These are phyloP conservation scores for Drosophila sulfurigaster DNA, from an alignment of 1,140 invertebrate genomes.

Conservation along the genomic window DNA sequence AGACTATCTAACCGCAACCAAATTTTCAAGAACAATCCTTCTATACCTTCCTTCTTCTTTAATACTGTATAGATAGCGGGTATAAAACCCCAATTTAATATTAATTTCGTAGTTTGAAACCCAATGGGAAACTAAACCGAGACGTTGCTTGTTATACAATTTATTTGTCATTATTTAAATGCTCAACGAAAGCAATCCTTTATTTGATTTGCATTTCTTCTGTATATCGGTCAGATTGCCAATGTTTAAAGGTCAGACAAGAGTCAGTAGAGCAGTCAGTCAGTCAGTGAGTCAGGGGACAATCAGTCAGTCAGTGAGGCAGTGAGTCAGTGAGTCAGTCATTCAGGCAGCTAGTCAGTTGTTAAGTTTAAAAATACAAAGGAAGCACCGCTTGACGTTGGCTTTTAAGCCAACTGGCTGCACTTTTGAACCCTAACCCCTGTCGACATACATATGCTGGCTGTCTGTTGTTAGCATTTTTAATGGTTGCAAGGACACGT, in stretches of 20 bases:
- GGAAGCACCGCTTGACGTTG: constrained; percentile 43
- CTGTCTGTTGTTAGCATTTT: constrained; percentile 66
- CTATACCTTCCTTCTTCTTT: too few relatives aligned
- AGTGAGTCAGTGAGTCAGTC: constrained; percentile 37
- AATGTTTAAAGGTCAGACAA: constrained; percentile 59
- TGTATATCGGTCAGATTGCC: constrained; percentile 26
- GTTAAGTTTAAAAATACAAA: constrained; percentile 40
- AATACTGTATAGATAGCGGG: too few relatives aligned
- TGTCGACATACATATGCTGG: constrained; percentile 37
- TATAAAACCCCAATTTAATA: constrained; percentile 3
- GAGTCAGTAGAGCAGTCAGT: constrained; percentile 36
- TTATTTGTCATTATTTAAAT: constrained; percentile 1
- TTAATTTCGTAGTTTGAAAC: constrained; percentile 4
- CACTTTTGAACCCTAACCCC: constrained; percentile 61
- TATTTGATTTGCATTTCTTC: constrained; percentile 25
- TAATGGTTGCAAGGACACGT: constrained; percentile 77
- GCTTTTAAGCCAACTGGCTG: constrained; percentile 61
- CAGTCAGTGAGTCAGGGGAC: constrained; percentile 20
- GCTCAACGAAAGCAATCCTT: background rate
- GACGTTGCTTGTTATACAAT: constrained; percentile 15
- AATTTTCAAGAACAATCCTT: too few relatives aligned
- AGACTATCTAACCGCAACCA: too few relatives aligned
- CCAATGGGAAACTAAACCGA: background rate
- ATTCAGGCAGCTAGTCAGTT: constrained; percentile 24
- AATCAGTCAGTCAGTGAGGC: constrained; percentile 15